phyloP scores from a whole-genome alignment of 2,113 vertebrate species.

The Phylloscopus trochilus region DNA sequence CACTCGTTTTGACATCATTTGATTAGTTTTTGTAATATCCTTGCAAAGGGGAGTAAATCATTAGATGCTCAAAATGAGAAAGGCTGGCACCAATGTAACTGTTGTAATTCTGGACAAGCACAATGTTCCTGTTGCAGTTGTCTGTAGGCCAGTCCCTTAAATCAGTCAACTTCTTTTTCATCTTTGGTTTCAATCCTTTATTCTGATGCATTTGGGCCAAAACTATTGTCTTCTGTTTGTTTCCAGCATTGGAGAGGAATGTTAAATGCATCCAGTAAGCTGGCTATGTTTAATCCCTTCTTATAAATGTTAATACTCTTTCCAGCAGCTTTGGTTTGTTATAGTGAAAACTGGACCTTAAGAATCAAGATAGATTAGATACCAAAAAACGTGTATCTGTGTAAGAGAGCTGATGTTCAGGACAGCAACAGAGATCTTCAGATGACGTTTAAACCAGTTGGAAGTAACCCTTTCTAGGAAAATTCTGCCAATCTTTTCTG shows the following conservation, averaged over 20 bases:
- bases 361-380: not conserved
- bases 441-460: not conserved
- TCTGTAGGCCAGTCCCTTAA: not conserved
- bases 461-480: not conserved
- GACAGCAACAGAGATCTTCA: not conserved
- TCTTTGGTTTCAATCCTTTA: not conserved
- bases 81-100: not conserved
- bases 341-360: not conserved
- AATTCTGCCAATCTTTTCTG: not conserved
- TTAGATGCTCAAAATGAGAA: not conserved
- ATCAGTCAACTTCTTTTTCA: not conserved
- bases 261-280: not conserved
- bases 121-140: not conserved
- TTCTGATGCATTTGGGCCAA: not conserved
- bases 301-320: slow-evolving; percentile 4
- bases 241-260: not conserved
- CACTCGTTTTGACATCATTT: not conserved
- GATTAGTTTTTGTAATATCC: not conserved
- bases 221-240: not conserved
- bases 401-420: not conserved
- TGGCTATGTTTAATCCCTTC: not conserved
- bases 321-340: not conserved
- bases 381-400: not conserved
- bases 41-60: not conserved
- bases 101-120: not conserved